Percentiles rank a stretch among this genome's conserved stretches.
These are phyloP conservation scores for Calidris pygmaea DNA, from an alignment of 2,113 vertebrate genomes.

Conservation along the genomic window DNA sequence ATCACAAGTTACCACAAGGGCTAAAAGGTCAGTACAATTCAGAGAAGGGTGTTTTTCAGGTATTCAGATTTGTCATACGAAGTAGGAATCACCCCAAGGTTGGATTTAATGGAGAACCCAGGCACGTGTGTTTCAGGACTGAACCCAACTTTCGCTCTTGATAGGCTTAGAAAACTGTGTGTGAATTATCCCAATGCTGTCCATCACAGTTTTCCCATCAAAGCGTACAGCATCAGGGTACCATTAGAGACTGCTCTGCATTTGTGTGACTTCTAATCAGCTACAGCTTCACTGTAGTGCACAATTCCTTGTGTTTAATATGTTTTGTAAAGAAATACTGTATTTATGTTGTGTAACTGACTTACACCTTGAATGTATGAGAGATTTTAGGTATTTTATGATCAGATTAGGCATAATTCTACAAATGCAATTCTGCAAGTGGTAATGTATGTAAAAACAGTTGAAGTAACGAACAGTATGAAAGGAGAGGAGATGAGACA, in stretches of 20 bases:
- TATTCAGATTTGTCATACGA: background rate
- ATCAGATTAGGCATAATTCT: background rate
- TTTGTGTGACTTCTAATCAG: background rate
- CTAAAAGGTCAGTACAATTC: background rate
- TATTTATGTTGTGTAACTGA: background rate
- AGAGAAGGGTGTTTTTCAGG: background rate
- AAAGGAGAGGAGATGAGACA: background rate
- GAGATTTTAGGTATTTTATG: background rate
- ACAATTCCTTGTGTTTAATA: background rate
- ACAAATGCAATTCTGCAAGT: background rate
- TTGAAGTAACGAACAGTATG: background rate
- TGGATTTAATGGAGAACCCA: background rate
- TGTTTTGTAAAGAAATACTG: background rate
- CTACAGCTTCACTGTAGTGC: background rate
- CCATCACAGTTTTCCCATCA: background rate
- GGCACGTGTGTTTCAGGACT: background rate
- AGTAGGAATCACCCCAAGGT: background rate
- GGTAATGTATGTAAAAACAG: background rate
- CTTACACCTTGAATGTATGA: background rate
- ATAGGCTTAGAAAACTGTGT: background rate
- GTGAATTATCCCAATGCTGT: background rate
- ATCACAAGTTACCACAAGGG: background rate
- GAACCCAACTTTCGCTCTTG: background rate
- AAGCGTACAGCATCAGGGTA: background rate
- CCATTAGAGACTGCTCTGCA: background rate